Evolutionary conservation across 53 echinoderm and acorn worm species (phyloP), one percentile per base, ranked within the genome.

Genomic region (Paracentrotus lividus): DNA sequence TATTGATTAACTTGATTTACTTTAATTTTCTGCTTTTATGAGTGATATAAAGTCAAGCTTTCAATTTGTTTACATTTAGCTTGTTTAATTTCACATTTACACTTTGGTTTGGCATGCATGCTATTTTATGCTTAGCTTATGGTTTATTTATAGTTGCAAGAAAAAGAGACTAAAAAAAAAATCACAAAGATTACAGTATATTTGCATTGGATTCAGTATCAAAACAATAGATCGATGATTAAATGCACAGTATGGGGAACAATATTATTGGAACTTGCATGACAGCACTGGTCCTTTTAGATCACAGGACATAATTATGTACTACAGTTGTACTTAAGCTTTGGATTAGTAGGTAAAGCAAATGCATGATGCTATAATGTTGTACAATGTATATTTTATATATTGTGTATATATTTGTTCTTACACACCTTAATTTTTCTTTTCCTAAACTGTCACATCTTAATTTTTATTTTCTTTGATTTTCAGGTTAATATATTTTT

Each of bases 171-270:
- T n/a, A n/a, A n/a, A n/a, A n/a, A n/a, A n/a, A n/a, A n/a, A n/a
- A n/a, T 20, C 18, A 42, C 23, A 47, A 5, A 9, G 27, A 27
- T 81, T 26, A 23, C 47, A 81, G n/a, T 81, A 45, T 81, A 0
- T n/a, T 10, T 10, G 81, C n/a, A n/a, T n/a, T n/a, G n/a, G n/a
- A n/a, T n/a, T n/a, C n/a, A 47, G 26, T 24, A 72, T 40, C 38
- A 38, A 72, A 72, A 20, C 72, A 1, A 21, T 26, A 81, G 44
- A 81, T 81, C 9, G 21, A 32, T 49, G 7, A n/a, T n/a, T n/a
- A 26, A 81, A 49, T 81, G 81, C 81, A 81, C 81, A 49, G 27
- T 47, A n/a, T n/a, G n/a, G 81, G 45, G 81, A 45, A 27, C 16
- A n/a, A 21, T 47, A 81, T 72, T 38, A 18, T 72, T 72, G 36